Evolutionary conservation across 2,797 vertebrate genomes (phyloP), one percentile per base, ranked within the genome.

Genomic region (Silurus aristotelis): DNA sequence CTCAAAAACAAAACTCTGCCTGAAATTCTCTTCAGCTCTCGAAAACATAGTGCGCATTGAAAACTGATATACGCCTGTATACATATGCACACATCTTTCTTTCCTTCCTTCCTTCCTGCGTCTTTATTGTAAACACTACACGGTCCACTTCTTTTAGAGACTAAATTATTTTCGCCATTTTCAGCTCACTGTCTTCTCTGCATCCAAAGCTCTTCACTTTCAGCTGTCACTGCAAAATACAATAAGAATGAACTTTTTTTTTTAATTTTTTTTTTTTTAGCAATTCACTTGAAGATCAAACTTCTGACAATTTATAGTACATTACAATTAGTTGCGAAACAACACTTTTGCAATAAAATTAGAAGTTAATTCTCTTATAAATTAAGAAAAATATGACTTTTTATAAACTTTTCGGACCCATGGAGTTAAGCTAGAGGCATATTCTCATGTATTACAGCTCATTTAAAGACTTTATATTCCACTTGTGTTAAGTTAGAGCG

Each of bases 1-100:
- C 85, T 89, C 82, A 89, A 92, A 91, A 92, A 90, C 90, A 91
- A 90, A 91, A 91, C 89, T 88, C 64, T 67, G 58, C 68, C 89
- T 89, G 87, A 87, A 86, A 87, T 90, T 85, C 83, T 79, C 71
- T 87, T 87, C 70, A 86, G 60, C 87, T 84, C 85, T 79, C 83
- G 84, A 83, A 86, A 61, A 78, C 84, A 85, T 71, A 81, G 86
- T 82, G 31, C 76, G 75, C 71, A 84, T 58, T 78, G 66, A 79
- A 31, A 25, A 43, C 70, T 84, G 80, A 48, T 38, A 82, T 52
- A 61, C 61, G 80, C 66, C 38, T 58, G 72, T 58, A 84, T 71
- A 83, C 64, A 82, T 89, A 91, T 13, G 2, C 56, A 43, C 68
- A 60, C 17, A 88, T 84, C 38, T 38, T 38, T 38, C 38, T 38